Evolutionary conservation across 2,888 invertebrate species (phyloP), one percentile per base, ranked within the genome.

Genomic region (Eilema depressum): DNA sequence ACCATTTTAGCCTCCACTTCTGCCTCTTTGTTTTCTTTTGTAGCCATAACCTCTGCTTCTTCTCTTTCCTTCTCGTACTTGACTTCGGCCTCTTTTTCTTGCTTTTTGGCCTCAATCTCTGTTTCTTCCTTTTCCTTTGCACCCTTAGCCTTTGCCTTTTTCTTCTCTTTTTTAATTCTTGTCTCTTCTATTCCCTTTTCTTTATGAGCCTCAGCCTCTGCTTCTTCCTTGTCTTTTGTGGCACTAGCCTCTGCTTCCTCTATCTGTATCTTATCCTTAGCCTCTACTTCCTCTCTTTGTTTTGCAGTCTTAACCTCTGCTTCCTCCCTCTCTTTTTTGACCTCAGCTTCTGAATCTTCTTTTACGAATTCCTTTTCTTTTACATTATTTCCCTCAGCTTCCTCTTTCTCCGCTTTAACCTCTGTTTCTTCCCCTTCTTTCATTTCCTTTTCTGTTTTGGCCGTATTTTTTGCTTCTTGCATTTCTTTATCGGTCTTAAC

Each of bases 21-120:
- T 10, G 23, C 14, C 23, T 70, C 63, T 37, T 41, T 33, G 14
- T 47, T 67, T 28, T 71, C 64, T 60, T 67, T 65, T 11, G 71
- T 68, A 71, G 76, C 33, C 69, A 63, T 30, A 7, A 47, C 59
- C 3, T 70, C 61, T 0, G n/a, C n/a, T 41, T 60, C 47, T 41
- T 68, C 63, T 41, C 71, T 30, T 30, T 60, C 59, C 41, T 69
- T 59, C 47, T 70, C 66, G 76, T 62, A 41, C 61, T 63, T 71
- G 2, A 37, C 77, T 73, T 30, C 63, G 64, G 78, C 61, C 25
- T 73, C 60, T 67, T 65, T 33, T 4, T 70, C 61, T 63, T 73
- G 59, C 30, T 70, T 65, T 41, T 74, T 28, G 12, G 56, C 30
- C 62, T 70, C 28, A 53, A 33, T 25, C 61, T 74, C 60, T 25